phyloP scores from a whole-genome alignment of 2,113 vertebrate genomes.

The Turdus rufiventris region DNA sequence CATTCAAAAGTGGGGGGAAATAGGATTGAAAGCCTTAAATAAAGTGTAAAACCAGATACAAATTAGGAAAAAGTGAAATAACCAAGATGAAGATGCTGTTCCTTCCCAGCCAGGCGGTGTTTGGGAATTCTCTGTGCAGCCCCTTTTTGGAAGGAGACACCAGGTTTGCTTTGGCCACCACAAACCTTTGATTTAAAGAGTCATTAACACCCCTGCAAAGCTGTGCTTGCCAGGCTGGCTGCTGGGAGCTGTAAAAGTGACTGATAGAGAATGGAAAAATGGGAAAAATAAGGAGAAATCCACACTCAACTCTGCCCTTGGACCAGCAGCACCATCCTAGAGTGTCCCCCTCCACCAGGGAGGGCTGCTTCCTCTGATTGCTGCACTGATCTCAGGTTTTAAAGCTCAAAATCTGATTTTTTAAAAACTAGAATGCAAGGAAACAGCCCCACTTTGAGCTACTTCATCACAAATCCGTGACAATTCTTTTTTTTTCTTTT shows the following conservation, averaged over 20 bases:
- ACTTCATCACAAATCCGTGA: not conserved
- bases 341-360: not conserved
- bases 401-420: not conserved
- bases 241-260: constrained; percentile 9
- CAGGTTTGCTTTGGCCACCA: not conserved
- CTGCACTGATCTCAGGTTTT: not conserved
- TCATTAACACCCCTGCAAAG: not conserved
- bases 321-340: not conserved
- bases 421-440: not conserved
- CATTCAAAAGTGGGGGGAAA: not conserved
- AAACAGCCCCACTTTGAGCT: not conserved
- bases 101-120: fast-evolving
- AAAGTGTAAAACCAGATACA: not conserved
- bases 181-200: not conserved
- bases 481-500: not conserved
- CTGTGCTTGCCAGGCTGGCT: not conserved
- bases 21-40: not conserved
- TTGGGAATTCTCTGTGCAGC: not conserved
- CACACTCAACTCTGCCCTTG: not conserved
- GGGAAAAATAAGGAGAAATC: not conserved
- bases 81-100: not conserved
- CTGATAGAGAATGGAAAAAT: not conserved
- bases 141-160: not conserved
- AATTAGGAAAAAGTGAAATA: not conserved
- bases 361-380: not conserved